phyloP scores from a whole-genome alignment of 2,888 invertebrate genomes.

The Platycnemis pennipes region DNA sequence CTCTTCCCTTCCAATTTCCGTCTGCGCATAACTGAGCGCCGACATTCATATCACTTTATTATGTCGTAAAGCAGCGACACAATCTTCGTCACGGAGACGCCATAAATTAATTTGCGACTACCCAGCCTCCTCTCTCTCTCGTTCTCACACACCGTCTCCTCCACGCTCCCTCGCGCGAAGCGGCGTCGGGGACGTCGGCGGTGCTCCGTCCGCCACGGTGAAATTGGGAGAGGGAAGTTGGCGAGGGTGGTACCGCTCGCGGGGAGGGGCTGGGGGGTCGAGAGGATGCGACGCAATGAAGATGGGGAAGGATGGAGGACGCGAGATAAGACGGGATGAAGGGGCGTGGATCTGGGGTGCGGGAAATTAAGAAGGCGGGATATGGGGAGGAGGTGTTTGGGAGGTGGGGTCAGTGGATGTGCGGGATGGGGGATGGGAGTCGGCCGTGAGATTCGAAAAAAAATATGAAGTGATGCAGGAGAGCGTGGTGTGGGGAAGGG shows the following conservation, averaged over 20 bases:
- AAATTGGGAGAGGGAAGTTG: not conserved
- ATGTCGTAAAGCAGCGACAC: constrained; percentile 67
- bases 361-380: not conserved
- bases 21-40: constrained; percentile 65
- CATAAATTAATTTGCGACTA: constrained; percentile 64
- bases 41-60: constrained; percentile 68
- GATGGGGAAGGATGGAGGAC: not conserved
- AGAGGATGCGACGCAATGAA: not conserved
- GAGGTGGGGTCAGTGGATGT: not conserved
- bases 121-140: constrained; percentile 32
- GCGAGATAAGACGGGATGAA: not conserved
- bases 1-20: constrained; percentile 55
- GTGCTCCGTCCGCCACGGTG: not conserved
- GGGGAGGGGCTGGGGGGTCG: not conserved
- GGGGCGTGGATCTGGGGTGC: not conserved
- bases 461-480: not conserved
- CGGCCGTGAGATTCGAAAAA: not conserved
- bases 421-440: not conserved
- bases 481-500: constrained; percentile 9
- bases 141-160: not conserved
- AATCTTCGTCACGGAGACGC: constrained; percentile 67
- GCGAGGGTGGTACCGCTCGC: not conserved
- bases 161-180: not conserved
- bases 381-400: not conserved
- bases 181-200: not conserved